Evolutionary conservation across 2,888 invertebrate species (phyloP).

Genomic region (Drosophila greeni): DNA sequence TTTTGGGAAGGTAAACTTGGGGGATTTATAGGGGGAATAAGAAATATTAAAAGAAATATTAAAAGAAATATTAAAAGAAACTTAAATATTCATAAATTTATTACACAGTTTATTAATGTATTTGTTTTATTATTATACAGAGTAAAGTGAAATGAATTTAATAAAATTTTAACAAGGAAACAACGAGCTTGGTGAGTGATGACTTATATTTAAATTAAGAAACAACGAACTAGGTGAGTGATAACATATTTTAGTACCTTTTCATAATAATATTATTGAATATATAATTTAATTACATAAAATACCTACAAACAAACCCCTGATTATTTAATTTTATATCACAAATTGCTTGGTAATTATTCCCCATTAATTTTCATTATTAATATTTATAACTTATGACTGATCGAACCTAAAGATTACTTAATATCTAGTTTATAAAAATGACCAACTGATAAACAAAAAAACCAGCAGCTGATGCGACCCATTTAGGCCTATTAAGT

Average conservation of each 20-base stretch:
- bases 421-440: constrained; percentile 19
- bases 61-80: too few relatives aligned
- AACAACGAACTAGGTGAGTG: background rate
- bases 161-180: background rate
- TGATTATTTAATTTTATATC: background rate
- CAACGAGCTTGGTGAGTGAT: background rate
- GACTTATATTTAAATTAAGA: background rate
- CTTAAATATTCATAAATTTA: background rate
- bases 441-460: constrained; percentile 23
- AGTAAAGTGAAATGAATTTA: background rate
- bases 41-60: too few relatives aligned
- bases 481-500: constrained; percentile 60
- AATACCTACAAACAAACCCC: background rate
- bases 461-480: constrained; percentile 51
- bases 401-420: constrained; percentile 15
- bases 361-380: constrained; percentile 3
- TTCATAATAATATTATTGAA: background rate
- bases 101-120: background rate
- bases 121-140: background rate
- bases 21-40: background rate
- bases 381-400: constrained; percentile 9
- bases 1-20: background rate
- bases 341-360: background rate
- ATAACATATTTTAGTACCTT: too few relatives aligned
- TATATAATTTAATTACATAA: background rate